Conservation (phyloP, 23 tunicate genomes). For the Ascidia mentula region DNA sequence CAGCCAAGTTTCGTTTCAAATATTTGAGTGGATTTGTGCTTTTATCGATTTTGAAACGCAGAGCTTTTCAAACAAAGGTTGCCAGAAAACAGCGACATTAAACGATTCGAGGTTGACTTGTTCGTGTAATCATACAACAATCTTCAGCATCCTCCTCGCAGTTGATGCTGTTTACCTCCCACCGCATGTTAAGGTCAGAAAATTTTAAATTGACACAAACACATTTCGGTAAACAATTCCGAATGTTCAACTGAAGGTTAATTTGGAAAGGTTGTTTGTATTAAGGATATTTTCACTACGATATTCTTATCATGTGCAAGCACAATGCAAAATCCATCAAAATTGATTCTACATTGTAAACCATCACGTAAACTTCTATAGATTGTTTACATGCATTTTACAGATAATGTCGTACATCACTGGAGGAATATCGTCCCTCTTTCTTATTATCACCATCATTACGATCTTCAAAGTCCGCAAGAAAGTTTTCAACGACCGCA, state of each 20-base stretch:
- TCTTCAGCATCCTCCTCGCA: not conserved
- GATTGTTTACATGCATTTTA: too few relatives aligned
- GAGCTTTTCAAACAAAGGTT: not conserved
- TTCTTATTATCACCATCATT: not conserved
- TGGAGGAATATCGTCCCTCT: not conserved
- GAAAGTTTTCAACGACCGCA: not conserved
- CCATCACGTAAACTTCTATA: too few relatives aligned
- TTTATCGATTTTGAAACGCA: not conserved
- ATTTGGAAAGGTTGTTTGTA: too few relatives aligned
- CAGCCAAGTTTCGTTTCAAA: too few relatives aligned
- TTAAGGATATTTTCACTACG: too few relatives aligned
- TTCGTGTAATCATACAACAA: constrained; percentile 9
- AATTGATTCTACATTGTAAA: too few relatives aligned
- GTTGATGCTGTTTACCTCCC: not conserved
- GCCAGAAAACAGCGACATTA: not conserved
- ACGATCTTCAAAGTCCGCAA: not conserved
- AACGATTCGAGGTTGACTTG: not conserved
- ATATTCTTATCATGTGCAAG: too few relatives aligned
- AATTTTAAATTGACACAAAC: too few relatives aligned
- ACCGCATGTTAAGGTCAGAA: not conserved
- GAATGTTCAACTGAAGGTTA: too few relatives aligned
- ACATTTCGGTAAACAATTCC: too few relatives aligned
- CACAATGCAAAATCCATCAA: too few relatives aligned
- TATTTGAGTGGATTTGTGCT: not conserved
- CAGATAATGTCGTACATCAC: constrained; percentile 12